A percentile compares a stretch with the other conserved stretches of the same genome.
Evolutionary conservation across 2,797 vertebrate genomes (phyloP).

Genomic region (Periophthalmus magnuspinnatus): DNA sequence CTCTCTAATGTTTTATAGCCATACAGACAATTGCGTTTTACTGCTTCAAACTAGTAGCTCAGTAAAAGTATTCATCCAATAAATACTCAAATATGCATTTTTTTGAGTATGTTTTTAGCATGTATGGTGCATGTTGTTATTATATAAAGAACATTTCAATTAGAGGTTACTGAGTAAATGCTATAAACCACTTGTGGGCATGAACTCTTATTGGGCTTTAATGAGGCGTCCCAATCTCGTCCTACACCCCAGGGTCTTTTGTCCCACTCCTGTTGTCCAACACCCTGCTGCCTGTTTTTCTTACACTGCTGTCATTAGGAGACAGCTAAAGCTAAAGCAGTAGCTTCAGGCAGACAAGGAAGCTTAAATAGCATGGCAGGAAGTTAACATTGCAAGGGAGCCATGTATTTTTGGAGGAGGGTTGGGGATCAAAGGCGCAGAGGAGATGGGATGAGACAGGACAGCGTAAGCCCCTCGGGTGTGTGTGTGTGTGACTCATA

Average conservation of each 20-base stretch:
- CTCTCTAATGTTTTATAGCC: too few relatives aligned
- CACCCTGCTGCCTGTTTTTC: slow-evolving; percentile 42
- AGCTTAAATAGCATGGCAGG: slow-evolving; percentile 67
- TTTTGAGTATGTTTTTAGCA: neutral
- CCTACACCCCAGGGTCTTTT: slow-evolving; percentile 52
- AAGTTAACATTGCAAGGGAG: slow-evolving; percentile 59
- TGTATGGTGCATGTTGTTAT: neutral
- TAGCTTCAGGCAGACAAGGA: slow-evolving; percentile 65
- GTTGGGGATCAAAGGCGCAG: slow-evolving; percentile 63
- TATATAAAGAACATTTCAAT: neutral
- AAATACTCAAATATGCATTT: neutral
- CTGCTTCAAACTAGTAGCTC: too few relatives aligned
- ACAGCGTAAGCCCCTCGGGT: slow-evolving; percentile 63
- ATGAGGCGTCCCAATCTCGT: slow-evolving; percentile 56
- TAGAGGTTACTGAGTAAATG: neutral
- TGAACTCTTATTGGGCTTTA: slow-evolving; percentile 64
- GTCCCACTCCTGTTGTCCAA: slow-evolving; percentile 53
- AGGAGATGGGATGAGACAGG: slow-evolving; percentile 73
- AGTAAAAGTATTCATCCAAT: neutral
- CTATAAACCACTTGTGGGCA: slow-evolving; percentile 48
- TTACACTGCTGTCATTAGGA: slow-evolving; percentile 55
- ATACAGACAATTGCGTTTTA: neutral
- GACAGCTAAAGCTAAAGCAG: slow-evolving; percentile 60
- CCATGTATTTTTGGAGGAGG: slow-evolving; percentile 64
- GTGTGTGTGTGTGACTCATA: slow-evolving; percentile 55